A percentile compares a stretch with the other conserved stretches of the same genome.
These are phyloP conservation scores for Amphiprion ocellaris DNA, from an alignment of 2,113 vertebrate genomes.

Conservation along the genomic window DNA sequence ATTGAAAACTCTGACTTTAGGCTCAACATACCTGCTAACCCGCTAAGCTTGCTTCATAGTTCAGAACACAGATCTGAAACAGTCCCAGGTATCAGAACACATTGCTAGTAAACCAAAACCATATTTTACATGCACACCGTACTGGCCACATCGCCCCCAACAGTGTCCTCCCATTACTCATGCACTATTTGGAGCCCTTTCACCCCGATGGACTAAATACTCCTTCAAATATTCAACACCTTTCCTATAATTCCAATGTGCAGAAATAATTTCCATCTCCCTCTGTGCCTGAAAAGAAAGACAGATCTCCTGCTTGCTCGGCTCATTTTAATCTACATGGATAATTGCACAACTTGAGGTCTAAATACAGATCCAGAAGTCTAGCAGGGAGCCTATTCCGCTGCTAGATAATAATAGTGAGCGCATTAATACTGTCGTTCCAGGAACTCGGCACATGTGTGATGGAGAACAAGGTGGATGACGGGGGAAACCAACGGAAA, in stretches of 20 bases:
- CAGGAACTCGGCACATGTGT: neutral
- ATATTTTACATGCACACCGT: no score
- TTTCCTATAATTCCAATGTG: constrained; percentile 30
- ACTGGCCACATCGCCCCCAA: neutral
- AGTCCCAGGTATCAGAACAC: no score
- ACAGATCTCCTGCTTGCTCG: constrained; percentile 11
- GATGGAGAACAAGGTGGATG: neutral
- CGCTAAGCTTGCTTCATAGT: no score
- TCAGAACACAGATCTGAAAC: no score
- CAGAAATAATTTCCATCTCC: constrained; percentile 25
- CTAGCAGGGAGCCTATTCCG: constrained; percentile 36
- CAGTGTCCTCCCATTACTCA: neutral
- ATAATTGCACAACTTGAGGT: constrained; percentile 58
- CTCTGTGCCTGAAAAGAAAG: neutral
- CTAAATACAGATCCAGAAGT: constrained; percentile 44
- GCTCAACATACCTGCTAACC: no score
- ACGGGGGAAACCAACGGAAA: neutral
- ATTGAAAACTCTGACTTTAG: no score
- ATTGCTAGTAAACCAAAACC: no score
- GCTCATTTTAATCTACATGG: constrained; percentile 45
- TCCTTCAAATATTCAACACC: neutral
- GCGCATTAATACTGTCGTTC: constrained; percentile 23
- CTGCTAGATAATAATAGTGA: constrained; percentile 37
- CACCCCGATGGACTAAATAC: neutral
- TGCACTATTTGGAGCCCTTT: neutral